These are phyloP conservation scores for Stomatorhinus walkeri DNA, from an alignment of 2,797 vertebrate genomes.

Conservation along the genomic window DNA sequence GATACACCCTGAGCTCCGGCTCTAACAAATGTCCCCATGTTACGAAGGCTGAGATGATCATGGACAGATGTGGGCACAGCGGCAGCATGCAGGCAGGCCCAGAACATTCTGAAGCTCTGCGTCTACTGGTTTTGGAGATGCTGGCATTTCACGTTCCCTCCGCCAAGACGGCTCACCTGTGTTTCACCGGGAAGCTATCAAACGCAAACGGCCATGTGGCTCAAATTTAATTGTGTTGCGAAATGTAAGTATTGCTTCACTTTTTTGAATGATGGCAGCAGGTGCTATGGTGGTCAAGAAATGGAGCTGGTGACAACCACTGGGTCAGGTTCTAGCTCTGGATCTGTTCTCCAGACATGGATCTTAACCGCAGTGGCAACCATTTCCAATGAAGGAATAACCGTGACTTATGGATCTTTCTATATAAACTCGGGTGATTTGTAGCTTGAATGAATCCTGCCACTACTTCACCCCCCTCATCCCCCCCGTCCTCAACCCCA, in stretches of 20 bases:
- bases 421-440: not conserved
- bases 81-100: not conserved
- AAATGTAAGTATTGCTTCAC: not conserved
- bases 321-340: not conserved
- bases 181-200: not conserved
- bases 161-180: not conserved
- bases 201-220: not conserved
- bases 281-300: not conserved
- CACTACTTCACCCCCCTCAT: not conserved
- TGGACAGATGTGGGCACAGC: not conserved
- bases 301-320: not conserved
- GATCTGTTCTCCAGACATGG: not conserved
- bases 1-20: not conserved
- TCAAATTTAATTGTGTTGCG: not conserved
- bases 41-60: not conserved
- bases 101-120: not conserved
- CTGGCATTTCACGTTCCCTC: not conserved
- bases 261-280: not conserved
- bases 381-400: not conserved
- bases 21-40: not conserved
- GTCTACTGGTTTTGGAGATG: not conserved
- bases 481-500: not conserved
- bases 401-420: not conserved
- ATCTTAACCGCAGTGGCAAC: not conserved
- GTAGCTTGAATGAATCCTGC: not conserved